Evolutionary conservation across 2,888 invertebrate species (phyloP).

Genomic region (Troides oblongomaculatus): DNA sequence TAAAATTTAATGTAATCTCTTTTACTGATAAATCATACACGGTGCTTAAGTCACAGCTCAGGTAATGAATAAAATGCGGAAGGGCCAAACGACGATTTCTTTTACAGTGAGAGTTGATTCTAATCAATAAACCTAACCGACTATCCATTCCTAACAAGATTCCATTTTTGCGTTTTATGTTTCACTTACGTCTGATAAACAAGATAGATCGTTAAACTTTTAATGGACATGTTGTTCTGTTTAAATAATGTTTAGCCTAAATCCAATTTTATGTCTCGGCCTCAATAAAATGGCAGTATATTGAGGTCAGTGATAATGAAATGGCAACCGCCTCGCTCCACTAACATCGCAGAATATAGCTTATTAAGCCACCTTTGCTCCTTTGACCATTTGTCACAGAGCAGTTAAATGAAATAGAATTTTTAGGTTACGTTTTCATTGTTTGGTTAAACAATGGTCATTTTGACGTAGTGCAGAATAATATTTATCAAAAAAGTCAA

Average conservation of each 20-base stretch:
- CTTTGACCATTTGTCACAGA: constrained; percentile 16
- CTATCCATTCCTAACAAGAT: constrained; percentile 24
- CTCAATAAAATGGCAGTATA: constrained; percentile 16
- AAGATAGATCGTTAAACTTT: constrained; percentile 7
- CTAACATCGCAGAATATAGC: constrained; percentile 22
- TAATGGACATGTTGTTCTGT: constrained; percentile 3
- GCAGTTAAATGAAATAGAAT: constrained; percentile 19
- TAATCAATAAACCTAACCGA: constrained; percentile 9
- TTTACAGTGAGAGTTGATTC: constrained; percentile 26
- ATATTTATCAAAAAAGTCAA: not conserved
- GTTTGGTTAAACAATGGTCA: not conserved
- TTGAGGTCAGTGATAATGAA: constrained; percentile 30
- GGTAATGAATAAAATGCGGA: constrained; percentile 12
- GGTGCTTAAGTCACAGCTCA: too few relatives aligned
- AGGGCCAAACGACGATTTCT: constrained; percentile 5
- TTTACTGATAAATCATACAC: too few relatives aligned
- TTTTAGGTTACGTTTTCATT: constrained; percentile 16
- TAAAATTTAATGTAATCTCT: too few relatives aligned
- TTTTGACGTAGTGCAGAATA: not conserved
- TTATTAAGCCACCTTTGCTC: constrained; percentile 21
- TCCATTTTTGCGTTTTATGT: constrained; percentile 15
- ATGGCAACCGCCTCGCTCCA: constrained; percentile 29
- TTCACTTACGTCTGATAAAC: constrained; percentile 11
- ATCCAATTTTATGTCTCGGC: constrained; percentile 15
- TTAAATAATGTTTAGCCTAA: constrained; percentile 21